Evolutionary conservation across 2,113 vertebrate genomes (phyloP).

Genomic region (Toxotes jaculatrix): DNA sequence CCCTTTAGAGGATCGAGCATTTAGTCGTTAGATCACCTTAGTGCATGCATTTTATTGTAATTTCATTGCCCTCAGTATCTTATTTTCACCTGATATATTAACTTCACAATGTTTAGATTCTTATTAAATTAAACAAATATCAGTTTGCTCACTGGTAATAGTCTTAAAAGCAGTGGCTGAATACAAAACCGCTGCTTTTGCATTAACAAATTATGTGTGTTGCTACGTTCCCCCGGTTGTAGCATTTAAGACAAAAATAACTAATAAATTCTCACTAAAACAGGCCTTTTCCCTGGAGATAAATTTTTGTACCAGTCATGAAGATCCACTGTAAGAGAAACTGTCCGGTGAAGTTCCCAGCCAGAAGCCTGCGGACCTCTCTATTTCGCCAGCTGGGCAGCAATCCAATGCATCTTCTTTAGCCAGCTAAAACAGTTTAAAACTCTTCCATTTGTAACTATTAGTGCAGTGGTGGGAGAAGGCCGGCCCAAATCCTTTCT

Average conservation of each 20-base stretch:
- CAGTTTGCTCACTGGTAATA: not conserved
- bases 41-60: not conserved
- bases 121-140: constrained; percentile 8
- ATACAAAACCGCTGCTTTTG: not conserved
- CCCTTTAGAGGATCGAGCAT: not conserved
- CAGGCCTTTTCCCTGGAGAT: not conserved
- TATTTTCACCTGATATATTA: not conserved
- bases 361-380: constrained; percentile 6
- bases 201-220: not conserved
- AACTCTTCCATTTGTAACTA: constrained; percentile 55
- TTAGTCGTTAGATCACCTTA: not conserved
- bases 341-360: not conserved
- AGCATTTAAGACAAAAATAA: not conserved
- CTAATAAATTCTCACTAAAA: constrained; percentile 5
- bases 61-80: not conserved
- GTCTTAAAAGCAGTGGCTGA: not conserved
- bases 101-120: not conserved
- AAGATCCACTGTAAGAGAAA: constrained; percentile 5
- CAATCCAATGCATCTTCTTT: constrained; percentile 46
- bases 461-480: constrained; percentile 40
- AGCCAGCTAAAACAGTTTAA: constrained; percentile 44
- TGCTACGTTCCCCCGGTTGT: not conserved
- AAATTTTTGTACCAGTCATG: not conserved
- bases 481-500: constrained; percentile 25
- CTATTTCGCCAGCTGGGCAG: constrained; percentile 19